Percentiles rank a stretch among this genome's conserved stretches.
phyloP scores from a whole-genome alignment of 2,113 vertebrate genomes.

The Rynchops niger region DNA sequence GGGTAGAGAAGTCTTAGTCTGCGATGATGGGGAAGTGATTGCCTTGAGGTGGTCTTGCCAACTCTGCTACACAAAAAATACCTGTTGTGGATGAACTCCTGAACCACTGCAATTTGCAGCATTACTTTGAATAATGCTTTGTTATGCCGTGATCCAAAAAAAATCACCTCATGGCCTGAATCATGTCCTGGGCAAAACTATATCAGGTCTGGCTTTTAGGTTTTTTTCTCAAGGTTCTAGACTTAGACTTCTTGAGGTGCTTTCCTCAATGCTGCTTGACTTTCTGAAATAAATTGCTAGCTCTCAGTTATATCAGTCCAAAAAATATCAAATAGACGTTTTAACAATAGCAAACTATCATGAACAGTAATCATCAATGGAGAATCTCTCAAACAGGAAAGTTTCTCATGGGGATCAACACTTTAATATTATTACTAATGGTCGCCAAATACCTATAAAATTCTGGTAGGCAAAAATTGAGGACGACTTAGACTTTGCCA shows the following conservation, averaged over 20 bases:
- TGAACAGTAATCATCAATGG: neutral
- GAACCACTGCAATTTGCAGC: neutral
- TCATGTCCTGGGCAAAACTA: neutral
- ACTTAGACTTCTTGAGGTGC: neutral
- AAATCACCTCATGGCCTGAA: neutral
- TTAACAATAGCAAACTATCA: neutral
- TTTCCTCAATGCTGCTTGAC: neutral
- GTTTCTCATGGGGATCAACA: neutral
- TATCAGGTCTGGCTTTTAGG: neutral
- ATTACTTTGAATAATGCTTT: neutral
- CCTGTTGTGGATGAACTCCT: neutral
- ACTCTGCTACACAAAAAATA: neutral
- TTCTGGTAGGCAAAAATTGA: neutral
- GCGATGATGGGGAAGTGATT: fast-evolving
- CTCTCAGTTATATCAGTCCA: neutral
- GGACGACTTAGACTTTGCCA: neutral
- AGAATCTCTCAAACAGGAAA: neutral
- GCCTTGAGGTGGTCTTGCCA: neutral
- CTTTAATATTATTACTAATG: neutral
- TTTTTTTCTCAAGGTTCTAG: neutral
- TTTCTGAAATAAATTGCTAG: neutral
- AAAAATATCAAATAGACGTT: neutral
- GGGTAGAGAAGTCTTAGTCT: neutral
- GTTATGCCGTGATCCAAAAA: neutral
- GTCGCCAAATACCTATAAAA: neutral